phyloP scores from a whole-genome alignment of 2,888 invertebrate species.

The Cephus pulcher region DNA sequence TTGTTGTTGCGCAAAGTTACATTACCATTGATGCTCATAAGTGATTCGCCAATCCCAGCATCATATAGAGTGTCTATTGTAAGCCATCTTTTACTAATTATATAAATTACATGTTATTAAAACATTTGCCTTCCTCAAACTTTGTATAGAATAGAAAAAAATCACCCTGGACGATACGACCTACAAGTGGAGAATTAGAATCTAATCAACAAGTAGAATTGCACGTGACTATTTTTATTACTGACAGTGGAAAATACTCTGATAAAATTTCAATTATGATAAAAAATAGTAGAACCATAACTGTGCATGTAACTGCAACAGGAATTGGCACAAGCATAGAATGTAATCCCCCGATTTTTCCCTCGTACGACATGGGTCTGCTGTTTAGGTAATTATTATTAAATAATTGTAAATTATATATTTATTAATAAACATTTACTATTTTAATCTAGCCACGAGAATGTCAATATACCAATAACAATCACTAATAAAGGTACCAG shows the following conservation, averaged over 20 bases:
- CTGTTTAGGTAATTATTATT: conserved; percentile 71
- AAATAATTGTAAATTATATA: background rate
- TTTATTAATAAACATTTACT: background rate
- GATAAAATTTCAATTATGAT: conserved; percentile 57
- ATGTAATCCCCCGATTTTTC: conserved; percentile 72
- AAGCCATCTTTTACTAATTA: conserved; percentile 9
- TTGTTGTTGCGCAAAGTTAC: conserved; percentile 69
- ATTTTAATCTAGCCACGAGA: conserved; percentile 37
- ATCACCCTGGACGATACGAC: conserved; percentile 46
- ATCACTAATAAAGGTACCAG: conserved; percentile 72
- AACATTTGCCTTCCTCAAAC: background rate
- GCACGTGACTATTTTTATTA: conserved; percentile 55
- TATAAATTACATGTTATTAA: background rate
- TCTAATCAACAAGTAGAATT: conserved; percentile 54
- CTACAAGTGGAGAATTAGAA: conserved; percentile 46
- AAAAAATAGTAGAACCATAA: conserved; percentile 64
- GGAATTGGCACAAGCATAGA: conserved; percentile 77
- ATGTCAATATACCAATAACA: conserved; percentile 55
- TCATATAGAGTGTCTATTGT: conserved; percentile 69
- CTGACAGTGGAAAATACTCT: conserved; percentile 56
- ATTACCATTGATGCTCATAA: conserved; percentile 71
- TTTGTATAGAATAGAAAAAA: conserved; percentile 33
- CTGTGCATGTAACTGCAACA: conserved; percentile 69
- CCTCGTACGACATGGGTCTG: conserved; percentile 71
- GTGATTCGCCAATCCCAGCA: conserved; percentile 79